A percentile compares a stretch with the other conserved stretches of the same genome.
Evolutionary conservation across 2,113 vertebrate species (phyloP).

Genomic region (Crypturellus undulatus): DNA sequence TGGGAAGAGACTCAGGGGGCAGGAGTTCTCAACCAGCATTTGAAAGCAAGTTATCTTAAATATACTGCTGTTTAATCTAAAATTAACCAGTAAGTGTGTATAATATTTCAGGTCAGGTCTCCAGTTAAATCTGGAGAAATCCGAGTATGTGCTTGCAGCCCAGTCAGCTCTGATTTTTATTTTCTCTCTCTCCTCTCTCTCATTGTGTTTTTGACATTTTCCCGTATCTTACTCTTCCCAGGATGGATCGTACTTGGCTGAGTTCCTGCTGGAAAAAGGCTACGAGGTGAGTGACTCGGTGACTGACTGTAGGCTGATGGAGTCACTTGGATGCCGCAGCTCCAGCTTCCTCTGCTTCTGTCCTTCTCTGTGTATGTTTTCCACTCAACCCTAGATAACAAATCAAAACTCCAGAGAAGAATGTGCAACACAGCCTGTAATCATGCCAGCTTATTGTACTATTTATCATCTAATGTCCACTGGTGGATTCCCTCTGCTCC

Average conservation of each 20-base stretch:
- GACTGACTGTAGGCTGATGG: conserved; percentile 78
- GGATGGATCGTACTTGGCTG: conserved; percentile 99
- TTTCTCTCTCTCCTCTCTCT: background rate
- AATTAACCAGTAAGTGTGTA: background rate
- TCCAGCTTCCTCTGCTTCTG: conserved; percentile 75
- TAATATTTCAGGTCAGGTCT: background rate
- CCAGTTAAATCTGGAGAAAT: conserved; percentile 20
- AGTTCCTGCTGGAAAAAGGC: conserved; percentile 96
- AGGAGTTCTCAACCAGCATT: background rate
- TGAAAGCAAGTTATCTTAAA: conserved; percentile 7
- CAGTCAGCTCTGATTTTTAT: background rate
- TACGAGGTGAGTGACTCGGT: conserved; percentile 92
- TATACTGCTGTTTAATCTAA: background rate
- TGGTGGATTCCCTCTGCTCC: conserved; percentile 73
- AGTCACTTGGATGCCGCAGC: conserved; percentile 65
- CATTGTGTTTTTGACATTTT: conserved; percentile 52
- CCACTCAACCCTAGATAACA: conserved; percentile 88
- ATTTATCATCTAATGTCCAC: conserved; percentile 74
- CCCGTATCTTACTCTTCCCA: conserved; percentile 78
- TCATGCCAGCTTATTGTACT: conserved; percentile 87
- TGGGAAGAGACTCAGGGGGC: conserved; percentile 8
- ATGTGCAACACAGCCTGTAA: conserved; percentile 80
- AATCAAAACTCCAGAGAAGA: conserved; percentile 86
- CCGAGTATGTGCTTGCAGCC: background rate
- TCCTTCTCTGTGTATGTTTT: conserved; percentile 83